Conservation (phyloP, 2,113 vertebrate species). For the Geococcyx californianus region DNA sequence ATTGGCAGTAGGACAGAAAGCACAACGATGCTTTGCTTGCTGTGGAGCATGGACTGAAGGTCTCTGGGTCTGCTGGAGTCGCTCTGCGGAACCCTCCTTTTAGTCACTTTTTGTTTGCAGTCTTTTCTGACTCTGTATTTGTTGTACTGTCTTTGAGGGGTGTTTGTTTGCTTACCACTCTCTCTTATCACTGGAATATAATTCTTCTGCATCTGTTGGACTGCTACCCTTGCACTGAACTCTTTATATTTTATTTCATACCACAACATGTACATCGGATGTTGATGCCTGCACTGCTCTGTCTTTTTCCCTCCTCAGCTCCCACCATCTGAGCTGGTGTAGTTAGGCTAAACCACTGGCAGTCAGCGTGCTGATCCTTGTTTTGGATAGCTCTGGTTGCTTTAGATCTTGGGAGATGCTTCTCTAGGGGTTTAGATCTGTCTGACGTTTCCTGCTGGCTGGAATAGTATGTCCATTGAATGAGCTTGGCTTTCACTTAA, state of each 20-base stretch:
- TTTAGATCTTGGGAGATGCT: background rate
- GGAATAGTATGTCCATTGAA: background rate
- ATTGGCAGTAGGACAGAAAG: background rate
- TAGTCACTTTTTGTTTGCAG: background rate
- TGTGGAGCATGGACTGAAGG: background rate
- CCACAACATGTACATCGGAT: rapidly evolving
- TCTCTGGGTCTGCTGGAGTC: background rate
- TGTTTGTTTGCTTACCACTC: background rate
- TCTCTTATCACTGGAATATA: background rate
- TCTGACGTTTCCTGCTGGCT: background rate
- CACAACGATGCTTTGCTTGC: background rate
- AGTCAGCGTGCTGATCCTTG: background rate
- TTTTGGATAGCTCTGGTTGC: background rate
- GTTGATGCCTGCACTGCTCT: background rate
- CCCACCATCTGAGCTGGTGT: background rate
- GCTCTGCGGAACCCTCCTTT: background rate
- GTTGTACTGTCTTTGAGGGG: background rate
- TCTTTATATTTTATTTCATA: background rate
- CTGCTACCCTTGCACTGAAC: background rate
- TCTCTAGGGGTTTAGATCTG: background rate
- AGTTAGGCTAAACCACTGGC: background rate
- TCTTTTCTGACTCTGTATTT: background rate
- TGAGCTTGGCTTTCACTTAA: background rate
- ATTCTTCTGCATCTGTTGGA: background rate
- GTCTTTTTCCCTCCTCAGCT: background rate